phyloP scores from a whole-genome alignment of 2,888 invertebrate genomes.

The Agriopis marginaria region DNA sequence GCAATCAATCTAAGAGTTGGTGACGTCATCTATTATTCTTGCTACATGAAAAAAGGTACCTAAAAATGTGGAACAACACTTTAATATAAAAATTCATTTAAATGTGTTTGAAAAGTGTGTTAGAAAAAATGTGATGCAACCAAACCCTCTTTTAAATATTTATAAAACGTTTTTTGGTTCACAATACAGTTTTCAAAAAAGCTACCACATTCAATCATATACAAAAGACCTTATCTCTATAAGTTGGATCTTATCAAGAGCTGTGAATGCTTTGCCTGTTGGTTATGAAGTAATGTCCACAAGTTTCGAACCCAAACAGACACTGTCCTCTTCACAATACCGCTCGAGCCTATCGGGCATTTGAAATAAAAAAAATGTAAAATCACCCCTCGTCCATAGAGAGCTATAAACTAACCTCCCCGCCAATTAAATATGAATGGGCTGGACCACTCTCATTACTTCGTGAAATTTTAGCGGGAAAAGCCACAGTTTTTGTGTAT shows the following conservation, averaged over 20 bases:
- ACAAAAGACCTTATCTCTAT: too few relatives aligned
- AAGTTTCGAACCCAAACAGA: conserved; percentile 48
- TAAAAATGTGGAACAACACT: too few relatives aligned
- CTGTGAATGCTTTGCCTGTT: neutral
- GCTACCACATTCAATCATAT: too few relatives aligned
- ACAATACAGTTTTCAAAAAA: too few relatives aligned
- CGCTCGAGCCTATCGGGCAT: conserved; percentile 77
- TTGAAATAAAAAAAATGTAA: conserved; percentile 78
- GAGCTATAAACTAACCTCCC: conserved; percentile 76
- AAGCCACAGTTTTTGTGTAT: conserved; percentile 47
- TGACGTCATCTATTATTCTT: neutral
- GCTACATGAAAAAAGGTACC: too few relatives aligned
- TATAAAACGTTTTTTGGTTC: too few relatives aligned
- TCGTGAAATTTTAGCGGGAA: conserved; percentile 62
- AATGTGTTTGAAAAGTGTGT: too few relatives aligned
- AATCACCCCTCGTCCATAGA: conserved; percentile 76
- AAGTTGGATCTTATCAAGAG: neutral
- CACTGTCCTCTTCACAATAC: conserved; percentile 81
- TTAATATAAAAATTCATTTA: too few relatives aligned
- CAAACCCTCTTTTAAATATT: too few relatives aligned
- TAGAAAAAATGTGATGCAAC: too few relatives aligned
- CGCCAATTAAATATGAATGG: conserved; percentile 84
- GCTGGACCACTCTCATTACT: conserved; percentile 70
- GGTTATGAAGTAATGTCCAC: conserved; percentile 49
- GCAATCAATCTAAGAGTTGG: too few relatives aligned